Base-by-base conservation (phyloP, 2,888 invertebrate genomes). In the Notodonta ziczac region DNA sequence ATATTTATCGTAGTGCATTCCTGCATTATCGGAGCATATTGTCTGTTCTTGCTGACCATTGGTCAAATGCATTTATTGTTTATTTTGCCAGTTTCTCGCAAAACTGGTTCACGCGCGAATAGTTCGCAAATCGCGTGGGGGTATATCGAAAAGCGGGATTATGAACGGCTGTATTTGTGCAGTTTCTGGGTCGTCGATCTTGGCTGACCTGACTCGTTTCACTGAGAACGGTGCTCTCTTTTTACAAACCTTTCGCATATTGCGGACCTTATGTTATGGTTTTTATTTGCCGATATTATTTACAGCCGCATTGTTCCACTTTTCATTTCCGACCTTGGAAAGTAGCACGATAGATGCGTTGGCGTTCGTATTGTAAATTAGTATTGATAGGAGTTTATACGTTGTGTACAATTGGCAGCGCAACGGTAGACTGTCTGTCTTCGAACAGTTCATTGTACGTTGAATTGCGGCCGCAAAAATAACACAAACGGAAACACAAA, bases 131-230 rank as follows among this genome's bases (percentile, higher is more conserved):
- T 57, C 72, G 80, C 80, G 84, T 82, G 84, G 81, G 82, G 76
- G 75, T 73, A 65, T 77, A 80, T 83, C 79, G 79, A 77, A 77
- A 78, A 80, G 78, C 79, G 82, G 81, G 84, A 82, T 82, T 81
- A 75, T 72, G 75, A 76, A 77, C 76, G 72, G 69, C 72, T 76
- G 78, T 77, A 82, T 80, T 78, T 79, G 78, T 77, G 73, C 80
- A 69, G 77, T 88, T 88, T 89, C 81, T 89, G 82, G 89, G 91
- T 87, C 90, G 84, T 86, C 88, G 89, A 80, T 88, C 90, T 85
- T 78, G 61, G 70, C 74, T 89, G 89, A 90, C 87, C 90, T 81
- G 86, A 80, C 81, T 80, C 75, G 80, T 72, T 78, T 74, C 76
- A 70, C 69, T 63, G 63, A 69, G 73, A 71, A 72, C 65, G 72